Evolutionary conservation across 2,888 invertebrate species (phyloP), one percentile per base, ranked within the genome.

Genomic region (Tetropium fuscum): DNA sequence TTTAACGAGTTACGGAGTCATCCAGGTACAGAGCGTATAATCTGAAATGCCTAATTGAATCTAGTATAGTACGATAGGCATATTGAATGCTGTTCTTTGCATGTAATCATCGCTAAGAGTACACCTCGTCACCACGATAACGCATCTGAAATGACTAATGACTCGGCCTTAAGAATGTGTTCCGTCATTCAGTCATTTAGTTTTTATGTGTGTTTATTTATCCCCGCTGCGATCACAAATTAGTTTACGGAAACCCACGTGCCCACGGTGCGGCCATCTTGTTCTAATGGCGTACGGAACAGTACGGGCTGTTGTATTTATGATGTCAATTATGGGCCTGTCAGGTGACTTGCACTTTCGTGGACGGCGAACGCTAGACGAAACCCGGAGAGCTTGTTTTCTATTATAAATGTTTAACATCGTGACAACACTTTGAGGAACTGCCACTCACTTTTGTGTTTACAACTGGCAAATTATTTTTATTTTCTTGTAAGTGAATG

Each of bases 221-320:
- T 80, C 78, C 86, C 86, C 78, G 86, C 86, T 86, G 86, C 79
- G 86, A 84, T 83, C 85, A 86, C 85, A 86, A 86, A 86, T 86
- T 86, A 84, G 84, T 84, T 85, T 83, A 83, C 83, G 83, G 82
- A 81, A 81, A 81, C 81, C 83, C 78, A 78, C 77, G 77, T 75
- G 76, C 77, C 76, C 63, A 44, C 58, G 63, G 53, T 40, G 58
- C 53, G 60, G 58, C 64, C 55, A 57, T 62, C 63, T 64, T 68
- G 54, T 49, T 63, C 69, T 60, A 70, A 69, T 68, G 60, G 64
- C 64, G 51, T 38, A 49, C 22, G 38, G 51, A 51, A 51, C 51
- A 51, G 51, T 51, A 51, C 40, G 51, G 51, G 27, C 51, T 40
- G 51, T 51, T 51, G 51, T 51, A 51, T 51, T 51, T 61, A 53